These are phyloP conservation scores for Epizoanthus scotinus DNA, from an alignment of 92 coral and sea anemone species.

Conservation along the genomic window DNA sequence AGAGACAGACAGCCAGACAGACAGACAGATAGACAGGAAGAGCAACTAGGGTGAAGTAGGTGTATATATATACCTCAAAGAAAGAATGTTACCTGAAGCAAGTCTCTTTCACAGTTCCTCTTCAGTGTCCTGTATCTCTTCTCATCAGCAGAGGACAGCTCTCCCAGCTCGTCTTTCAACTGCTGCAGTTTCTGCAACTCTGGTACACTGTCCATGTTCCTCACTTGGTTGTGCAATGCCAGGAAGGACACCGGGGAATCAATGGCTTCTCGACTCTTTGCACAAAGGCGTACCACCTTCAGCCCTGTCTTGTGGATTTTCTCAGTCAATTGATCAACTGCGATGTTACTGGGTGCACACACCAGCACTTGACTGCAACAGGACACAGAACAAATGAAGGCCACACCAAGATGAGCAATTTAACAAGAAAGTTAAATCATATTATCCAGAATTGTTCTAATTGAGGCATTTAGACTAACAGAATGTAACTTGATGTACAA, in stretches of 20 bases:
- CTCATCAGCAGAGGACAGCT: conserved; percentile 98
- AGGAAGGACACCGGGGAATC: conserved; percentile 99
- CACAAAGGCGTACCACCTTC: conserved; percentile 98
- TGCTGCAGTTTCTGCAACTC: conserved; percentile 98
- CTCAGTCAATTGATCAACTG: conserved; percentile 98
- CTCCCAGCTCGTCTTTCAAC: conserved; percentile 98
- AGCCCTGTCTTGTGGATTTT: conserved; percentile 99
- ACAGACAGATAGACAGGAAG: too few species aligned
- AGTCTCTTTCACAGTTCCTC: conserved; percentile 96
- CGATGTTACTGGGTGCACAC: conserved; percentile 99
- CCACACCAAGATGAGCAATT: not conserved
- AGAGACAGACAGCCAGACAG: too few species aligned
- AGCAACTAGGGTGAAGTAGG: not conserved
- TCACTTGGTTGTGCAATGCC: conserved; percentile 97
- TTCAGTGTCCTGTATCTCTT: conserved; percentile 96
- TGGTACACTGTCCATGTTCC: conserved; percentile 99
- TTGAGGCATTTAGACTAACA: not conserved
- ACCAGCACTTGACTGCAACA: conserved; percentile 89
- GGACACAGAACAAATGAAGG: conserved; percentile 1
- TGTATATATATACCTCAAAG: too few species aligned
- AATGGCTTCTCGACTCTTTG: conserved; percentile 98
- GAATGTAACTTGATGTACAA: too few species aligned
- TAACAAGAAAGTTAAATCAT: not conserved
- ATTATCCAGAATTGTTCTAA: not conserved
- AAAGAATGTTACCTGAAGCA: conserved; percentile 75